phyloP scores from a whole-genome alignment of 2,888 invertebrate genomes.

The Leptinotarsa rubiginosa region DNA sequence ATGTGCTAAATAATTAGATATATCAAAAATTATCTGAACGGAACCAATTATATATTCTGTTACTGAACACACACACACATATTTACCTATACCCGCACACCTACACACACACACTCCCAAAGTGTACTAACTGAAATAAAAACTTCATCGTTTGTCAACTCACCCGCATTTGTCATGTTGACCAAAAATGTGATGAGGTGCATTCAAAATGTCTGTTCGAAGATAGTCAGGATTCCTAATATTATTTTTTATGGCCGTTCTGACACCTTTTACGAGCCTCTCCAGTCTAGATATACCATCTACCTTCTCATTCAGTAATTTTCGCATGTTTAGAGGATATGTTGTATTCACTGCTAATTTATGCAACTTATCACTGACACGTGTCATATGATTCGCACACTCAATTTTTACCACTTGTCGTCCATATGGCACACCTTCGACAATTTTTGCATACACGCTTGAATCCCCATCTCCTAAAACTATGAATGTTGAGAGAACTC shows the following conservation, averaged over 20 bases:
- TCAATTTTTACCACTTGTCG: too few relatives aligned
- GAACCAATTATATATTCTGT: too few relatives aligned
- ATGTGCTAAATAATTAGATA: too few relatives aligned
- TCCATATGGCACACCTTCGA: too few relatives aligned
- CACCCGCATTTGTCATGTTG: constrained; percentile 6
- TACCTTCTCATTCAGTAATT: not conserved
- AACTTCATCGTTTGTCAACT: not conserved
- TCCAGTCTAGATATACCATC: not conserved
- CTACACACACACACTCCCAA: not conserved
- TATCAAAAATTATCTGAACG: too few relatives aligned
- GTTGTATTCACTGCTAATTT: not conserved
- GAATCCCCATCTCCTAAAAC: too few relatives aligned
- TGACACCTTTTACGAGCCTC: not conserved
- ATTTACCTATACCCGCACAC: too few relatives aligned
- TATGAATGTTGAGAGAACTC: too few relatives aligned
- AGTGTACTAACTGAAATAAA: constrained; percentile 2
- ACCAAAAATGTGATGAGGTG: constrained; percentile 4
- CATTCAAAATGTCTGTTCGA: constrained; percentile 7
- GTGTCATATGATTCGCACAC: too few relatives aligned
- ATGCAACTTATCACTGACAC: not conserved
- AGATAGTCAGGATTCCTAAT: constrained; percentile 1
- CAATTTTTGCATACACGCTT: too few relatives aligned
- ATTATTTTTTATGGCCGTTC: not conserved
- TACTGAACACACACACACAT: too few relatives aligned
- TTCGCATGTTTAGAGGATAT: not conserved